These are phyloP conservation scores for Vulpes ferrilata DNA, from an alignment of 2,113 vertebrate species.

Conservation along the genomic window DNA sequence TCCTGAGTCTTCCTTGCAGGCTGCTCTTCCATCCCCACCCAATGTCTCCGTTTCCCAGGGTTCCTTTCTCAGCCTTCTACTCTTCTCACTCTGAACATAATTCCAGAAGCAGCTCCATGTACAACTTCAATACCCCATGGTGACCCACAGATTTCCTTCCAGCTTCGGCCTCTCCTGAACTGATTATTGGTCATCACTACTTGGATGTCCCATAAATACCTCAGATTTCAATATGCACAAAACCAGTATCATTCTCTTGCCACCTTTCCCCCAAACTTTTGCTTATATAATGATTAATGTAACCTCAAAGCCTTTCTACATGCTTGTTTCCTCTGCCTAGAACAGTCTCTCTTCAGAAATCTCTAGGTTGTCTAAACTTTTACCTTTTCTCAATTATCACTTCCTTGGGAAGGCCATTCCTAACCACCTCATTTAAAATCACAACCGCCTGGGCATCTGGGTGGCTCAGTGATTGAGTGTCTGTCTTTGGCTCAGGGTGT, in stretches of 20 bases:
- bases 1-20: not conserved
- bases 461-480: no score
- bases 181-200: not conserved
- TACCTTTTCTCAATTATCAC: not conserved
- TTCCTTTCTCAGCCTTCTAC: not conserved
- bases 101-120: not conserved
- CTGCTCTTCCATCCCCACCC: not conserved
- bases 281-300: not conserved
- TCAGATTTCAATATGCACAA: not conserved
- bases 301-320: not conserved
- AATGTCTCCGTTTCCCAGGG: rapidly evolving
- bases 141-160: not conserved
- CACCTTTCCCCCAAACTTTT: not conserved
- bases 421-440: not conserved
- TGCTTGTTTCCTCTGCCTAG: not conserved
- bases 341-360: not conserved
- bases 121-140: not conserved
- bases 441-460: not conserved
- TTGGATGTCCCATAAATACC: not conserved
- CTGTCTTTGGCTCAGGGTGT: no score
- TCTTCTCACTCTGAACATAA: not conserved
- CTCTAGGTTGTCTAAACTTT: not conserved
- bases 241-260: not conserved
- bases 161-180: not conserved
- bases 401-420: not conserved